Base-by-base conservation (phyloP, 53 echinoderm and acorn worm species). In the Mesocentrotus franciscanus region DNA sequence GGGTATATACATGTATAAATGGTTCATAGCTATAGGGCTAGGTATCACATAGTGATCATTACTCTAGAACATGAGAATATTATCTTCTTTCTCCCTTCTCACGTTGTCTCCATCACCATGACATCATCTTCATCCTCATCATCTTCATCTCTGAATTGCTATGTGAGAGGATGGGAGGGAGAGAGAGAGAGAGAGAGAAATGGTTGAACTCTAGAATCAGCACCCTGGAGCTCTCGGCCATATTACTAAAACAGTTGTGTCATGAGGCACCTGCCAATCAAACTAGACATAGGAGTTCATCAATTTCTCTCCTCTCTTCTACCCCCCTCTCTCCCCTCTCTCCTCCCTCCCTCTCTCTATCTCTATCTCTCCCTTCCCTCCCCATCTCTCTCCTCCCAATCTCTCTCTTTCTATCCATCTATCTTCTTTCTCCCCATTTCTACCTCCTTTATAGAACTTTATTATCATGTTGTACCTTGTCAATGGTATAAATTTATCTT, bases 241-340 rank as follows among this genome's bases (percentile, higher is more conserved):
- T 49, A 94, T 94, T 61, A 85, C 61, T 85, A 85, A 85, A 94
- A 85, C 95, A 94, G 95, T 68, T 55, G 87, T 72, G 95, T 85
- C 95, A 64, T 55, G 66, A 94, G 70, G 39, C 62, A 78, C 68
- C 87, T 85, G 95, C 62, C 95, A 85, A 94, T 94, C 95, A 94
- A 71, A 92, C n/a, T 87, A 33, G 33, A 13, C 30, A 55, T 14
- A 49, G 87, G 56, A 58, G 55, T 60, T 92, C 92, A 92, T 66
- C 70, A 61, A 64, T 61, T 92, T 70, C 68, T 35, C 26, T 18
- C 70, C 39, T 36, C 35, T 22, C 36, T 64, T 29, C 11, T 35
- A n/a, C 66, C 17, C 18, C 24, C 39, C 34, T 71, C 33, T 8
- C 26, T 35, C 0, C 35, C 39, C 20, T 29, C 39, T 35, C 39